Evolutionary conservation across 2,888 invertebrate species (phyloP).

Genomic region (Ichneumoninae sp.): DNA sequence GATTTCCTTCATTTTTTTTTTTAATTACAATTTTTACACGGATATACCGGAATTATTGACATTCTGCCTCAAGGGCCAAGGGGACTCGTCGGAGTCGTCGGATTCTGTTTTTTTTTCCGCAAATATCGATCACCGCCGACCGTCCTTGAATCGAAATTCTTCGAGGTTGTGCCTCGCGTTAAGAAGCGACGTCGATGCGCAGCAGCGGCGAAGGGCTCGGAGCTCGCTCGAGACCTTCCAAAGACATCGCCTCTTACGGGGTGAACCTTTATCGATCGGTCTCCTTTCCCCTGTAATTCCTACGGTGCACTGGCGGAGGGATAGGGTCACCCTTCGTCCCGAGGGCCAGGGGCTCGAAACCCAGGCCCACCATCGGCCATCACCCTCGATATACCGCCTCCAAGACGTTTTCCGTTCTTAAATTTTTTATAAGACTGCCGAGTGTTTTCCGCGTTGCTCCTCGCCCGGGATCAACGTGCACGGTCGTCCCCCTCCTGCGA

Average conservation of each 20-base stretch:
- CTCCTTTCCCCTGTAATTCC: slow-evolving; percentile 71
- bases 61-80: too few species aligned
- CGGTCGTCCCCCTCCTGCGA: slow-evolving; percentile 24
- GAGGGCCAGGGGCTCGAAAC: slow-evolving; percentile 49
- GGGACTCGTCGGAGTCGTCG: too few species aligned
- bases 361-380: slow-evolving; percentile 33
- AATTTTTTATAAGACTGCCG: slow-evolving; percentile 68
- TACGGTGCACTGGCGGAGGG: slow-evolving; percentile 48
- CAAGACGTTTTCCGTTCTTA: slow-evolving; percentile 72
- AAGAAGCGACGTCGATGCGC: slow-evolving; percentile 29
- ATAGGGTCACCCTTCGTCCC: slow-evolving; percentile 65
- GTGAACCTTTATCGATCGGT: slow-evolving; percentile 79
- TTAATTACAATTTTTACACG: too few species aligned
- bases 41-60: too few species aligned
- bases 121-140: background rate
- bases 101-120: too few species aligned
- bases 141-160: background rate
- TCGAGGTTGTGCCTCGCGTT: background rate
- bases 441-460: slow-evolving; percentile 56
- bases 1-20: background rate
- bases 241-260: slow-evolving; percentile 81
- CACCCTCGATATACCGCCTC: slow-evolving; percentile 58
- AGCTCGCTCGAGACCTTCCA: slow-evolving; percentile 67
- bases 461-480: slow-evolving; percentile 42
- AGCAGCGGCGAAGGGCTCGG: slow-evolving; percentile 57